Percentiles rank a stretch among this genome's conserved stretches.
These are phyloP conservation scores for Lerema accius DNA, from an alignment of 1,140 invertebrate species.

Conservation along the genomic window DNA sequence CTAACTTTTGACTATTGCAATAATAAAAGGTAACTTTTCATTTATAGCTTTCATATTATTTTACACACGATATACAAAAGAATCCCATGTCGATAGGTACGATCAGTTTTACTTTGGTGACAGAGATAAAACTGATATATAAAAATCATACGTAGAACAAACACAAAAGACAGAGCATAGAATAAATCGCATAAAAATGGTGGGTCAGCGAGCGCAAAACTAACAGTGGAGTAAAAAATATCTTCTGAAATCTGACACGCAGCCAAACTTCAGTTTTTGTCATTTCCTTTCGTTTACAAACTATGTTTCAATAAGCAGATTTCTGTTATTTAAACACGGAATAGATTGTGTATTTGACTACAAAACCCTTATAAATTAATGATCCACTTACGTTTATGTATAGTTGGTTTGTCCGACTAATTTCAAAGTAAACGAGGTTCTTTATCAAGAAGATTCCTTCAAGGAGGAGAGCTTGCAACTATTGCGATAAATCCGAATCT, in stretches of 20 bases:
- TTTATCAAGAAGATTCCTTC: too few relatives aligned
- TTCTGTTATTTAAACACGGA: neutral
- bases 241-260: neutral
- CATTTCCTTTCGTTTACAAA: neutral
- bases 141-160: neutral
- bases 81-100: neutral
- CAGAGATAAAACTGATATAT: neutral
- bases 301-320: slow-evolving; percentile 20
- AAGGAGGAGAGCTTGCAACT: too few relatives aligned
- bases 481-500: too few relatives aligned
- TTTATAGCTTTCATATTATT: too few relatives aligned
- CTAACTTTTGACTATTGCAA: too few relatives aligned
- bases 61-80: too few relatives aligned
- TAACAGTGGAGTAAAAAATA: slow-evolving; percentile 6
- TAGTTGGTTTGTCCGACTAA: too few relatives aligned
- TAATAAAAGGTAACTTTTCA: too few relatives aligned
- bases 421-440: too few relatives aligned
- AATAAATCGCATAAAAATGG: neutral
- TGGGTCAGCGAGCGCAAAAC: neutral
- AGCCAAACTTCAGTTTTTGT: slow-evolving; percentile 15
- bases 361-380: too few relatives aligned
- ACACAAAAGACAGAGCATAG: neutral
- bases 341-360: too few relatives aligned
- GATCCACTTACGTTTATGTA: too few relatives aligned
- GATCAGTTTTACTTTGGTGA: neutral